Evolutionary conservation across 1,140 invertebrate genomes (phyloP).

Genomic region (Trigoniulus corallinus): DNA sequence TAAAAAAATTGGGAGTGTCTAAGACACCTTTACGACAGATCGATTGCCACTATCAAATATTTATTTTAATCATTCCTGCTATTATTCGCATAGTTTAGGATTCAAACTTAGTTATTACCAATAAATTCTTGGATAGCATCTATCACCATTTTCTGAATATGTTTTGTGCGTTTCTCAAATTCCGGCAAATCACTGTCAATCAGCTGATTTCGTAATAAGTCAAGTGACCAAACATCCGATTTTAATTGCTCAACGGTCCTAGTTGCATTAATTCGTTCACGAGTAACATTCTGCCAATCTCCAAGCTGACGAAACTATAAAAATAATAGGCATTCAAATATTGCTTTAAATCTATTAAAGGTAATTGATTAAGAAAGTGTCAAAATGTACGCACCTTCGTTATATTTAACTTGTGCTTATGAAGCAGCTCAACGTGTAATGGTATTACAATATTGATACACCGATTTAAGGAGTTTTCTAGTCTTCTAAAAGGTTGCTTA

Average conservation of each 20-base stretch:
- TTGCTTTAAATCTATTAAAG: neutral
- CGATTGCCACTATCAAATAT: no score
- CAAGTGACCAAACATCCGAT: slow-evolving; percentile 6
- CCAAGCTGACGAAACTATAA: slow-evolving; percentile 1
- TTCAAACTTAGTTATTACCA: neutral
- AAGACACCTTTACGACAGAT: no score
- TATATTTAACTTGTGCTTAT: slow-evolving; percentile 6
- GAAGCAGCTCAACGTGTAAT: slow-evolving; percentile 1
- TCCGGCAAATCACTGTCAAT: neutral
- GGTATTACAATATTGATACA: slow-evolving; percentile 3
- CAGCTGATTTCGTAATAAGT: slow-evolving; percentile 1
- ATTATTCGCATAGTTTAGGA: neutral
- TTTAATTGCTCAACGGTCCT: slow-evolving; percentile 9
- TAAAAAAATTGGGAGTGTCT: no score
- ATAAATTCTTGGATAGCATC: neutral
- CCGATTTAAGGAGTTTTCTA: slow-evolving; percentile 1
- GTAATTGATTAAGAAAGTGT: neutral
- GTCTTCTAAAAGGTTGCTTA: neutral
- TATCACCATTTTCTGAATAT: neutral
- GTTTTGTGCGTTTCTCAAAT: neutral
- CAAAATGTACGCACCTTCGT: slow-evolving; percentile 1
- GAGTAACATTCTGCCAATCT: slow-evolving; percentile 6
- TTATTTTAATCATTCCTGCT: neutral
- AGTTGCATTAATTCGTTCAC: slow-evolving; percentile 6
- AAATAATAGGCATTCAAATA: neutral